Evolutionary conservation across 2,797 vertebrate genomes (phyloP).

Genomic region (Acestrorhynchus altus): DNA sequence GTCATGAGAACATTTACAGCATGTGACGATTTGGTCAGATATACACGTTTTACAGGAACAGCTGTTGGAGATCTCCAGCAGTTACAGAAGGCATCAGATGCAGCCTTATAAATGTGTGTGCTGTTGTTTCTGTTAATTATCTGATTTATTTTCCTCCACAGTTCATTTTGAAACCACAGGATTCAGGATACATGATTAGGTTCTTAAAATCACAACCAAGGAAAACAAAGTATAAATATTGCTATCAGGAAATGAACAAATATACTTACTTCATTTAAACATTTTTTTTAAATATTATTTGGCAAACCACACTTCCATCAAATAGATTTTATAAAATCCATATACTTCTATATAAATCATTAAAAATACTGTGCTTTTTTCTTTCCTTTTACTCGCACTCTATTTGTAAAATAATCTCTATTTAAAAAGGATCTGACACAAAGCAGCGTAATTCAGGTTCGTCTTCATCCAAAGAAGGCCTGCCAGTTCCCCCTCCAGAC

Average conservation of each 20-base stretch:
- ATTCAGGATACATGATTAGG: slow-evolving; percentile 24
- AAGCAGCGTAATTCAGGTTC: slow-evolving; percentile 75
- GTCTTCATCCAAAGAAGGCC: slow-evolving; percentile 57
- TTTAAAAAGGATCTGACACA: slow-evolving; percentile 67
- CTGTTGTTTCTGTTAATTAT: slow-evolving; percentile 61
- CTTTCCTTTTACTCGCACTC: slow-evolving; percentile 63
- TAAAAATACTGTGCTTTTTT: slow-evolving; percentile 83
- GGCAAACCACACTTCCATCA: slow-evolving; percentile 77
- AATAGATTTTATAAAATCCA: slow-evolving; percentile 81
- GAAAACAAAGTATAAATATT: slow-evolving; percentile 79
- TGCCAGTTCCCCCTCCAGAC: slow-evolving; percentile 38
- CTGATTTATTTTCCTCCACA: slow-evolving; percentile 56
- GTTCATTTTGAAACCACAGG: slow-evolving; percentile 16
- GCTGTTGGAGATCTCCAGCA: slow-evolving; percentile 75
- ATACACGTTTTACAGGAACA: slow-evolving; percentile 85
- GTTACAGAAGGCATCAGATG: slow-evolving; percentile 86
- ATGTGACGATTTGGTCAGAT: slow-evolving; percentile 80
- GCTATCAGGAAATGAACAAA: slow-evolving; percentile 74
- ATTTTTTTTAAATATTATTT: slow-evolving; percentile 60
- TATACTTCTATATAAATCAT: slow-evolving; percentile 83
- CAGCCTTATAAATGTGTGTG: slow-evolving; percentile 64
- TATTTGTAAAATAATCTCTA: slow-evolving; percentile 69
- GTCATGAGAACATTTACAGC: slow-evolving; percentile 86
- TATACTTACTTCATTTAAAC: slow-evolving; percentile 63
- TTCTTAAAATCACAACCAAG: slow-evolving; percentile 70